These are phyloP conservation scores for Mercenaria mercenaria DNA, from an alignment of 1,140 invertebrate species.

Conservation along the genomic window DNA sequence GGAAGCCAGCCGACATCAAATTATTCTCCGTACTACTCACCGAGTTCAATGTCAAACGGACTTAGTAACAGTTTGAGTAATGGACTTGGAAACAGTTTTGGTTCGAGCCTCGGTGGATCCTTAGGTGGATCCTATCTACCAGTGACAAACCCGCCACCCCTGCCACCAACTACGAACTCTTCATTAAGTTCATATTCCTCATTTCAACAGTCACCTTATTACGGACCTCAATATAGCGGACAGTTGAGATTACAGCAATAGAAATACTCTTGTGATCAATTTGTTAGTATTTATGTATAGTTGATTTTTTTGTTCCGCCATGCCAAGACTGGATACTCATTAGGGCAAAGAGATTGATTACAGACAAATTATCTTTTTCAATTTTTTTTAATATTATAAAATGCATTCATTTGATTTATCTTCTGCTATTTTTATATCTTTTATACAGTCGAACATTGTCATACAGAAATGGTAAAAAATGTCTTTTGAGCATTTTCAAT, in stretches of 20 bases:
- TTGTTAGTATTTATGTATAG: no score
- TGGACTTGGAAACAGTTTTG: conserved; percentile 47
- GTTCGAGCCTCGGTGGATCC: conserved; percentile 65
- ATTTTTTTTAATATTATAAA: no score
- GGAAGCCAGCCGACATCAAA: conserved; percentile 54
- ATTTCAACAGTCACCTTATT: conserved; percentile 76
- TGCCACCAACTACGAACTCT: conserved; percentile 61
- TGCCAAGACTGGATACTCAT: no score
- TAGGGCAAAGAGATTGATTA: no score
- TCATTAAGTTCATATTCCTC: conserved; percentile 68
- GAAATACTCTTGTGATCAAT: no score
- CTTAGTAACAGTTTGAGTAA: conserved; percentile 69
- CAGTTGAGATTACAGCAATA: conserved; percentile 67
- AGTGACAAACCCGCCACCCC: conserved; percentile 64
- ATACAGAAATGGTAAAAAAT: no score
- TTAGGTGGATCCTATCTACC: conserved; percentile 68
- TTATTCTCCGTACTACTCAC: conserved; percentile 74
- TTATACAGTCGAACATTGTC: no score
- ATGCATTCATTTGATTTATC: no score
- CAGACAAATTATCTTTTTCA: no score
- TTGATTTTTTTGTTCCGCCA: no score
- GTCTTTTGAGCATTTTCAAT: no score
- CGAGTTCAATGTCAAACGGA: conserved; percentile 70
- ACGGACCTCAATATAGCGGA: conserved; percentile 72
- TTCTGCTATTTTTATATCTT: no score